Evolutionary conservation across 2,113 vertebrate genomes (phyloP).

Genomic region (Salminus brasiliensis): DNA sequence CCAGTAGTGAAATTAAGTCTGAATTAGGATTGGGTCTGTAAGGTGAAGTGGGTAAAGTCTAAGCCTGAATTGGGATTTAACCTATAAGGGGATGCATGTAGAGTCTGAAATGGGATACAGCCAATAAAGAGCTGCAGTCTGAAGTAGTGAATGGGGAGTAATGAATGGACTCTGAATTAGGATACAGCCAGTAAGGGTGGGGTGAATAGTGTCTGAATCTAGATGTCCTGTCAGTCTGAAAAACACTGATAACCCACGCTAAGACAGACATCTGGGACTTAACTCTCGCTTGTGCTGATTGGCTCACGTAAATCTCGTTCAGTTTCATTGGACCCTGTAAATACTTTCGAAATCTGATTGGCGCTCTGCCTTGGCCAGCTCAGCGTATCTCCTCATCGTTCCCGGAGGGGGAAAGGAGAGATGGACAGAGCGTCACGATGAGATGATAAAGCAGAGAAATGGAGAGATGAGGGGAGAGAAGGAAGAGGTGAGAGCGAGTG

Average conservation of each 20-base stretch:
- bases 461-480: conserved; percentile 13
- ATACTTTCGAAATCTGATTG: conserved; percentile 26
- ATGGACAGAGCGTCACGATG: conserved; percentile 18
- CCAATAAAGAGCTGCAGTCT: no score
- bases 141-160: no score
- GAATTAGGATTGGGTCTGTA: not conserved
- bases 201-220: no score
- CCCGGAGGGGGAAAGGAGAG: conserved; percentile 39
- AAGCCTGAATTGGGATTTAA: no score
- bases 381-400: not conserved
- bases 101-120: not conserved
- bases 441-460: conserved; percentile 38
- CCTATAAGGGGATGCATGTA: not conserved
- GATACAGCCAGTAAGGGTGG: no score
- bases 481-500: not conserved
- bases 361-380: not conserved
- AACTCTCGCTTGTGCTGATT: conserved; percentile 2
- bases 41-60: not conserved
- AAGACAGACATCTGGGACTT: not conserved
- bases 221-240: not conserved
- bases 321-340: conserved; percentile 26
- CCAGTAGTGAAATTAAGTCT: not conserved
- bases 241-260: not conserved
- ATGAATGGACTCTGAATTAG: no score
- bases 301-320: conserved; percentile 19